Conservation (phyloP, 2,113 vertebrate genomes). For the Colaptes auratus region DNA sequence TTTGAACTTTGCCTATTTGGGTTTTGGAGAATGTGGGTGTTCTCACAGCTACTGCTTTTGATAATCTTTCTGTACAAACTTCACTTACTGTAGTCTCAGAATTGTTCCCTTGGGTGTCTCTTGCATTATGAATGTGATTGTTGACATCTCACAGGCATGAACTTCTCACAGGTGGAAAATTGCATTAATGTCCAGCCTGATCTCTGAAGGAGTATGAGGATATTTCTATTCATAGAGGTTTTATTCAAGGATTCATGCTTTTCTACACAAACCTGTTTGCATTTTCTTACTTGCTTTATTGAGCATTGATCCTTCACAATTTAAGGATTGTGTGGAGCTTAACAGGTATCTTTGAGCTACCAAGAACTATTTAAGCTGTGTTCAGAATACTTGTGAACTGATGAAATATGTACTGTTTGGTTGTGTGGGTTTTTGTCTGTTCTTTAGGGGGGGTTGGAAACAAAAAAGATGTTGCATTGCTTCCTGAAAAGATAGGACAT, state of each 20-base stretch:
- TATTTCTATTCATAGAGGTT: neutral
- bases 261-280: neutral
- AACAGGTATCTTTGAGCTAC: neutral
- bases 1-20: neutral
- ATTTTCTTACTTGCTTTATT: neutral
- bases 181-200: neutral
- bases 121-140: neutral
- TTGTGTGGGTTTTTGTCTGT: neutral
- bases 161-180: neutral
- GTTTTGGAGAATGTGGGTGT: neutral
- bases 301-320: neutral
- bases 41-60: neutral
- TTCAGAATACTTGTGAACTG: neutral
- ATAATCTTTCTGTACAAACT: neutral
- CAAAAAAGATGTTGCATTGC: neutral
- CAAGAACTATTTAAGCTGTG: neutral
- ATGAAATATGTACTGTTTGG: neutral
- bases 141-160: neutral
- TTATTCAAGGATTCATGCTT: neutral
- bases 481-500: neutral
- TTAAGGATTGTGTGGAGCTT: neutral
- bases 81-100: neutral
- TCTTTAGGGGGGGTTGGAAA: too few species aligned
- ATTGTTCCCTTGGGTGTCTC: neutral
- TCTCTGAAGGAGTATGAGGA: neutral